Evolutionary conservation across 2,888 invertebrate species (phyloP), one percentile per base, ranked within the genome.

Genomic region (Pharmacophagus antenor): DNA sequence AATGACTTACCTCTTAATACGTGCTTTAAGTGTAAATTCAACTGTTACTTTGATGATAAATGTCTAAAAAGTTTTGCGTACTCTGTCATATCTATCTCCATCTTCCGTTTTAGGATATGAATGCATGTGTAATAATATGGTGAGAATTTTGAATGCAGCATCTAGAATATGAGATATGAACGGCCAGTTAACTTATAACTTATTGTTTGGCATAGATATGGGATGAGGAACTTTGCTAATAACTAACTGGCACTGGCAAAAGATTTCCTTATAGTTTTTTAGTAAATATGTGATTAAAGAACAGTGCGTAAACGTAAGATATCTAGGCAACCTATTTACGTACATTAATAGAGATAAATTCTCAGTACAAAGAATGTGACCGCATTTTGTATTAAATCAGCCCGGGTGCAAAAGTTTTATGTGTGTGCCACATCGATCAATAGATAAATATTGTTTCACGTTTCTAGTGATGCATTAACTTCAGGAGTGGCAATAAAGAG

Each of bases 401-500:
- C 12, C 2, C 25, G 7, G 17, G 17, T 20, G 27, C 21, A 50
- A 57, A 42, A 37, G 12, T 17, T 49, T 56, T 25, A n/a, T n/a
- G 21, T 25, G 7, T 42, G 31, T 47, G 31, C 48, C 18, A 21
- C 27, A 15, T 42, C 25, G 44, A 51, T 22, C 20, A 47, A 58
- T 47, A 37, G 46, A 56, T 42, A 42, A n/a, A 18, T 31, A 51
- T 42, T 6, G 41, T 23, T 48, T 52, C 8, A 44, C 18, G 42
- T 44, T 44, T 58, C 12, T 52, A 27, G 37, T 21, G 23, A 53
- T 53, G 47, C 47, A 52, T 41, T 22, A 5, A 41, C 47, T 31
- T 37, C n/a, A 52, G 18, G 23, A 37, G 37, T n/a, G 37, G n/a
- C n/a, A 37, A 48, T 56, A 56, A 18, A 49, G 37, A 56, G 58